phyloP scores from a whole-genome alignment of 2,113 vertebrate genomes.

The Dasyprocta punctata region DNA sequence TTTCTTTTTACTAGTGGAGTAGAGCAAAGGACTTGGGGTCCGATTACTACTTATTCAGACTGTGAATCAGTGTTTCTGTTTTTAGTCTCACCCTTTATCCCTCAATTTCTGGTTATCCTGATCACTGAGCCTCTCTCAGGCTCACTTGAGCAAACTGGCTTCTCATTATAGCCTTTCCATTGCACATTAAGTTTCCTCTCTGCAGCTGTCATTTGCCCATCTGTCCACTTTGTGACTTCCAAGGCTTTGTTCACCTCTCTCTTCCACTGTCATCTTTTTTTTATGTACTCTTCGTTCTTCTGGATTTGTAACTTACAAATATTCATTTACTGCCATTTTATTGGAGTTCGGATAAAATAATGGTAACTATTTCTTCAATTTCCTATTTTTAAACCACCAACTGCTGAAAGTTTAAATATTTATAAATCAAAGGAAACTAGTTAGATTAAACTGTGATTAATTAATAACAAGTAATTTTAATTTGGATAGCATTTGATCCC shows the following conservation, averaged over 20 bases:
- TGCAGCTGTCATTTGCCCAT: fast-evolving
- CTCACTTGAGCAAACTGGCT: not conserved
- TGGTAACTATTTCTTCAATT: not conserved
- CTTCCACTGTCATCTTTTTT: not conserved
- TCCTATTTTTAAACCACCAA: not conserved
- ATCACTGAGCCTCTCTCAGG: not conserved
- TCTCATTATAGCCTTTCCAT: not conserved
- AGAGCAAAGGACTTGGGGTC: too few species aligned
- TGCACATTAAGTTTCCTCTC: not conserved
- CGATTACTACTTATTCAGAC: not conserved
- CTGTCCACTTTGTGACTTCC: not conserved
- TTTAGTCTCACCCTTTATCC: not conserved
- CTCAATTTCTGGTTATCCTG: not conserved
- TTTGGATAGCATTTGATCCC: conserved; percentile 1
- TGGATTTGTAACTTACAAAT: not conserved
- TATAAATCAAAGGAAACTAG: not conserved
- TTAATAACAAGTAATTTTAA: not conserved
- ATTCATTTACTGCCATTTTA: not conserved
- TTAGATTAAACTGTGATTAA: not conserved
- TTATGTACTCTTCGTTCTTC: not conserved
- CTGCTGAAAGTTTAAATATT: not conserved
- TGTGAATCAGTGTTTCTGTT: not conserved
- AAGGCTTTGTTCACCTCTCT: not conserved
- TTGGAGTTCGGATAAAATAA: not conserved
- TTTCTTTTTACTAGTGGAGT: not conserved